Evolutionary conservation across 2,797 vertebrate species (phyloP).

Genomic region (Cynodonichthys magdalenae): DNA sequence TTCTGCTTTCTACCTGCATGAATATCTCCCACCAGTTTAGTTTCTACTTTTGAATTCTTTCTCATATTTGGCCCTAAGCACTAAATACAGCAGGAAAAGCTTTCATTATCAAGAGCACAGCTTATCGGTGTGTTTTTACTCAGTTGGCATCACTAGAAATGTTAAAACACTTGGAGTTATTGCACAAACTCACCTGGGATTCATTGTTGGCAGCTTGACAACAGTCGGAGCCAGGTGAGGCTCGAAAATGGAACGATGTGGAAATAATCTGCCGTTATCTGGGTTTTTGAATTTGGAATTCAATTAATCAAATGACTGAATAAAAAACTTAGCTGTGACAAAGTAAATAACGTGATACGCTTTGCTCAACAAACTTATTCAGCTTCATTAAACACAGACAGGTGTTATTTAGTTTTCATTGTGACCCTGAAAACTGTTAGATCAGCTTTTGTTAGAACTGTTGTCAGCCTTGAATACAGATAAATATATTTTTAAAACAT

Average conservation of each 20-base stretch:
- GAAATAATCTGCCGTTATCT: not conserved
- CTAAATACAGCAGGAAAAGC: not conserved
- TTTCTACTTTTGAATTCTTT: slow-evolving; percentile 1
- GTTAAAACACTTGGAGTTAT: not conserved
- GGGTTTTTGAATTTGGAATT: slow-evolving; percentile 1
- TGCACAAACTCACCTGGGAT: not conserved
- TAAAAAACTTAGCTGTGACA: slow-evolving; percentile 2
- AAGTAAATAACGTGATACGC: too few species aligned
- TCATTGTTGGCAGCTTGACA: not conserved
- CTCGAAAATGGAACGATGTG: not conserved
- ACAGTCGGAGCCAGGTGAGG: not conserved
- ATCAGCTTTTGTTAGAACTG: not conserved
- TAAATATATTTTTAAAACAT: slow-evolving; percentile 1
- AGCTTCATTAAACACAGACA: not conserved
- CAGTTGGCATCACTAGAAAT: not conserved
- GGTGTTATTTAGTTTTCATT: not conserved
- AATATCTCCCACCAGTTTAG: too few species aligned
- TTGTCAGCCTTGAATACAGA: slow-evolving; percentile 1
- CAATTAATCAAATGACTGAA: slow-evolving; percentile 6
- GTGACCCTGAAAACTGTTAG: not conserved
- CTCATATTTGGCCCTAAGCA: not conserved
- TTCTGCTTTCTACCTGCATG: too few species aligned
- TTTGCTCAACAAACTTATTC: not conserved
- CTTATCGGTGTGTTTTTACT: not conserved
- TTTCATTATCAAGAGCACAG: not conserved